phyloP scores from a whole-genome alignment of 2,888 invertebrate species.

The Thera britannica region DNA sequence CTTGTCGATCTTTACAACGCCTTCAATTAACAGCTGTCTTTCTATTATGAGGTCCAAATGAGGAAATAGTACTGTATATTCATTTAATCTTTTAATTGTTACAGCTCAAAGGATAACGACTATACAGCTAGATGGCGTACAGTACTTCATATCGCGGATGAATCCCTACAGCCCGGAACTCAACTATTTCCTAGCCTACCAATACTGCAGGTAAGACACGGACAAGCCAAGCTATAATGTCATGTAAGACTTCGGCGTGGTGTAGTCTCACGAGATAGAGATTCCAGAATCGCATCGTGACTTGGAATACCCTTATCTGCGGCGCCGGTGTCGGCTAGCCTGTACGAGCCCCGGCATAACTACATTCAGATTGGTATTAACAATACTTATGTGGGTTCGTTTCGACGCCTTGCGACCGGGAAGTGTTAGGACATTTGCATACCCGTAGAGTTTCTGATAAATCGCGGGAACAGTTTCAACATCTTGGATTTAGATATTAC shows the following conservation, averaged over 20 bases:
- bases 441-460: slow-evolving; percentile 71
- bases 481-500: slow-evolving; percentile 37
- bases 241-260: slow-evolving; percentile 35
- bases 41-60: slow-evolving; percentile 18
- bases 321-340: slow-evolving; percentile 66
- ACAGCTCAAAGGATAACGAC: slow-evolving; percentile 94
- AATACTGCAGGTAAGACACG: slow-evolving; percentile 88
- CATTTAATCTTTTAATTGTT: slow-evolving; percentile 59
- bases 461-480: slow-evolving; percentile 68
- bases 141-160: slow-evolving; percentile 94
- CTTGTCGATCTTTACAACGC: slow-evolving; percentile 41
- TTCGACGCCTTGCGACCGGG: slow-evolving; percentile 64
- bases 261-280: slow-evolving; percentile 57
- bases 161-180: slow-evolving; percentile 94
- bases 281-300: slow-evolving; percentile 69
- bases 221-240: slow-evolving; percentile 41
- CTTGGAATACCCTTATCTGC: slow-evolving; percentile 70
- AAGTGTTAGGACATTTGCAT: slow-evolving; percentile 75
- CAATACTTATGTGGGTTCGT: slow-evolving; percentile 58
- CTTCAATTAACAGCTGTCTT: slow-evolving; percentile 23
- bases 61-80: slow-evolving; percentile 21
- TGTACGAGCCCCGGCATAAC: slow-evolving; percentile 63
- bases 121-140: slow-evolving; percentile 93
- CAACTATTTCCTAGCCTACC: slow-evolving; percentile 94
- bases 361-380: slow-evolving; percentile 65